A percentile compares a stretch with the other conserved stretches of the same genome.
These are phyloP conservation scores for Raja brachyura DNA, from an alignment of 2,113 vertebrate species.

Conservation along the genomic window DNA sequence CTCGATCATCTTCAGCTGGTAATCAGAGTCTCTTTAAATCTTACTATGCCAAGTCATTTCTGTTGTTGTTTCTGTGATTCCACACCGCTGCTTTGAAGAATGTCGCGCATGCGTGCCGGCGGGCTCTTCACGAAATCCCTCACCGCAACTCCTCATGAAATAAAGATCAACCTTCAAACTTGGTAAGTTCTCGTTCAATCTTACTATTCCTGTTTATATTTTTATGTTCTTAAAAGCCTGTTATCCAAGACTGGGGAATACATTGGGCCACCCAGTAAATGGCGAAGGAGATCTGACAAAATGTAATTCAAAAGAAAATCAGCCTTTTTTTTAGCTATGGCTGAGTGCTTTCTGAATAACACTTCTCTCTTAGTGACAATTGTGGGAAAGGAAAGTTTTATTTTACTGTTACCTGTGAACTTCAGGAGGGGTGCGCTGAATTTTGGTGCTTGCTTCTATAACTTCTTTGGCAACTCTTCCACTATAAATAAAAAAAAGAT, in stretches of 20 bases:
- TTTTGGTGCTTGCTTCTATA: slow-evolving; percentile 93
- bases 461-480: slow-evolving; percentile 96
- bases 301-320: not conserved
- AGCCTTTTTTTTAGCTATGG: not conserved
- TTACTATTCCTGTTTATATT: no score
- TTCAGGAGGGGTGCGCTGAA: slow-evolving; percentile 86
- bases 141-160: no score
- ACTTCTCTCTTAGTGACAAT: not conserved
- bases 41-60: no score
- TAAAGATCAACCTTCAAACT: no score
- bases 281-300: not conserved
- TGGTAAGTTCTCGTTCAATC: no score
- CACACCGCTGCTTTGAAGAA: no score
- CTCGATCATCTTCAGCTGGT: no score
- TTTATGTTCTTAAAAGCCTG: not conserved
- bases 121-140: no score
- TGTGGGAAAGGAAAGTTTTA: not conserved
- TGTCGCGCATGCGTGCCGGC: no score
- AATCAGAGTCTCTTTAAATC: no score
- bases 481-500: slow-evolving; percentile 54
- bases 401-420: slow-evolving; percentile 72
- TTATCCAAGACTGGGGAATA: not conserved
- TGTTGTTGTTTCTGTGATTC: no score
- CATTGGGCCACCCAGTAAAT: not conserved
- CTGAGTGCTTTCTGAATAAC: not conserved